Percentiles rank a stretch among this genome's conserved stretches.
Conservation (phyloP, 2,797 vertebrate genomes). For the Odontamblyopus lacepedii region DNA sequence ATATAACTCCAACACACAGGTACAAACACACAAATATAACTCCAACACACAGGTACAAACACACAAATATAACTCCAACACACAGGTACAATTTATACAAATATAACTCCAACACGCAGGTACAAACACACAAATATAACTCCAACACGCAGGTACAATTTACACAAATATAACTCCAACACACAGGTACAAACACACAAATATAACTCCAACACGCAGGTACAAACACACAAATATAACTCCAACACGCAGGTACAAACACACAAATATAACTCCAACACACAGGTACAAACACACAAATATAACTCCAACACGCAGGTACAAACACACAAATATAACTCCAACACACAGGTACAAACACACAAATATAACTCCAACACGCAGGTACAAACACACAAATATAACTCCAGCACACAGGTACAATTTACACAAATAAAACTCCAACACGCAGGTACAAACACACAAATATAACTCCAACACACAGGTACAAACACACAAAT, state of each 20-base stretch:
- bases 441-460: neutral
- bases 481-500: no score
- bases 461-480: neutral
- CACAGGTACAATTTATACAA: constrained; percentile 80
- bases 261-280: neutral
- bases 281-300: no score
- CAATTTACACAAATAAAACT: constrained; percentile 9
- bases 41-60: no score
- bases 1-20: neutral
- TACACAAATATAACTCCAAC: neutral
- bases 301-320: constrained; percentile 96
- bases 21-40: neutral
- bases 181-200: neutral
- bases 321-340: constrained; percentile 34
- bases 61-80: no score
- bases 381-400: no score
- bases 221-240: constrained; percentile 61
- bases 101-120: neutral
- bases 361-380: neutral
- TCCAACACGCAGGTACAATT: constrained; percentile 90
- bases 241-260: neutral
- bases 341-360: neutral
- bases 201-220: constrained; percentile 89
- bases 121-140: constrained; percentile 26
- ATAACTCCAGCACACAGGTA: constrained; percentile 95